A percentile compares a stretch with the other conserved stretches of the same genome.
Evolutionary conservation across 1,140 invertebrate genomes (phyloP).

Genomic region (Globodera rostochiensis): DNA sequence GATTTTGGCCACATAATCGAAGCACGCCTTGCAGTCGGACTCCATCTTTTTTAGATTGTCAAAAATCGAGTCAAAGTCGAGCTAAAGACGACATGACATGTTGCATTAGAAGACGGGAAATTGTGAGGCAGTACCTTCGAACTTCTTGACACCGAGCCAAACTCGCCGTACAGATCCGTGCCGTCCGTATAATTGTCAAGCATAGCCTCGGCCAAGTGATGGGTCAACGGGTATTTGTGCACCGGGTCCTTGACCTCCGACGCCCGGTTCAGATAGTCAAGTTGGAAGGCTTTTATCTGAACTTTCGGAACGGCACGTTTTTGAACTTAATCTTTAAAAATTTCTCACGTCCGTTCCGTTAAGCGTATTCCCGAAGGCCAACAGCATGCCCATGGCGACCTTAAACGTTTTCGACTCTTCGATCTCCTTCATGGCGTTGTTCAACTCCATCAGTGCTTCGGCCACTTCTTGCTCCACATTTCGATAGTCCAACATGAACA

Average conservation of each 20-base stretch:
- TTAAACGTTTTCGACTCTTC: slow-evolving; percentile 90
- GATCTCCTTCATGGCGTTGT: slow-evolving; percentile 71
- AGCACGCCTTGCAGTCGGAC: slow-evolving; percentile 91
- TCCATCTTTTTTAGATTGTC: slow-evolving; percentile 87
- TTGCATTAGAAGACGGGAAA: not conserved
- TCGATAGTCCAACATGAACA: slow-evolving; percentile 97
- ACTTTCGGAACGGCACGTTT: slow-evolving; percentile 35
- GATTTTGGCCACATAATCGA: slow-evolving; percentile 89
- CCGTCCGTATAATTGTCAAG: slow-evolving; percentile 89
- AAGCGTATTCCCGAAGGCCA: slow-evolving; percentile 94
- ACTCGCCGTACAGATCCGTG: slow-evolving; percentile 95
- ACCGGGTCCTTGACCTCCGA: slow-evolving; percentile 97
- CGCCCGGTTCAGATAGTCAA: slow-evolving; percentile 95
- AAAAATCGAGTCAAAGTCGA: slow-evolving; percentile 84
- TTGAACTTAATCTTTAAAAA: not conserved
- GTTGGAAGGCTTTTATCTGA: slow-evolving; percentile 90
- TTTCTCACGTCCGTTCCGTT: slow-evolving; percentile 80
- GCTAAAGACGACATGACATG: slow-evolving; percentile 68
- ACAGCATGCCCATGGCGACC: slow-evolving; percentile 85
- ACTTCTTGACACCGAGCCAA: slow-evolving; percentile 86
- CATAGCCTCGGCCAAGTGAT: slow-evolving; percentile 95
- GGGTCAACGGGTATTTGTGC: slow-evolving; percentile 70
- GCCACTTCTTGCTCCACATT: slow-evolving; percentile 86
- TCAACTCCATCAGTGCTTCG: slow-evolving; percentile 76
- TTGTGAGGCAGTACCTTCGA: slow-evolving; percentile 70